Base-by-base conservation (phyloP, 1,140 invertebrate species). In the Hesperophylax magnus region DNA sequence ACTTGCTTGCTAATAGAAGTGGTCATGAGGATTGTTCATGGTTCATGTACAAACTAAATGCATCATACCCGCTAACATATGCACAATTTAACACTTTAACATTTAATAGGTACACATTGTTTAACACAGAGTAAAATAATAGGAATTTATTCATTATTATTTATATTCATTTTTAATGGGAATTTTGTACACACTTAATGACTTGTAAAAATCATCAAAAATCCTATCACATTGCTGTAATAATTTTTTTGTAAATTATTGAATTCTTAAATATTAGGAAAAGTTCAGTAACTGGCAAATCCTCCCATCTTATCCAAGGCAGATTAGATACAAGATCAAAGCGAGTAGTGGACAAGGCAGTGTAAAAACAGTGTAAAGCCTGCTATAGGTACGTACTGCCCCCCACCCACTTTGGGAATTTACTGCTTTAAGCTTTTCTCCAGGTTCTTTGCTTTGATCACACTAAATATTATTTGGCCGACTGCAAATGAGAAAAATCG, bases 151-250 rank as follows among this genome's bases (percentile, higher is more conserved):
- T 47, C 79, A 82, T 84, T 81, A 84, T 84, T 80, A 71, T 81
- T 79, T 77, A 81, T 63, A 81, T 72, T 80, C 77, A 81, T 78
- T 77, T 84, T 79, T 53, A 81, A 84, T 78, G 78, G 80, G 80
- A 84, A 84, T 84, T 84, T 84, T 84, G 82, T 84, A 84, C 82
- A 84, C 74, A 75, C 78, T 65, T 74, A 84, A 84, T 84, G 82
- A 84, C 82, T 84, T 84, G 82, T 84, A 84, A 82, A 83, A 84
- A 84, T 82, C 79, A 80, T 84, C 81, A 84, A 84, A 84, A 84
- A 84, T 78, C 77, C 60, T 80, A 84, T 84, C 79, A 82, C 75
- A 82, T 80, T 39, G 60, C 80, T 79, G 81, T 79, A 82, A 82
- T 82, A 82, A 76, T 63, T 67, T 56, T 58, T 75, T 81, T 81